Base-by-base conservation (phyloP, 1,140 invertebrate species). In the Drosophila kohkoa region DNA sequence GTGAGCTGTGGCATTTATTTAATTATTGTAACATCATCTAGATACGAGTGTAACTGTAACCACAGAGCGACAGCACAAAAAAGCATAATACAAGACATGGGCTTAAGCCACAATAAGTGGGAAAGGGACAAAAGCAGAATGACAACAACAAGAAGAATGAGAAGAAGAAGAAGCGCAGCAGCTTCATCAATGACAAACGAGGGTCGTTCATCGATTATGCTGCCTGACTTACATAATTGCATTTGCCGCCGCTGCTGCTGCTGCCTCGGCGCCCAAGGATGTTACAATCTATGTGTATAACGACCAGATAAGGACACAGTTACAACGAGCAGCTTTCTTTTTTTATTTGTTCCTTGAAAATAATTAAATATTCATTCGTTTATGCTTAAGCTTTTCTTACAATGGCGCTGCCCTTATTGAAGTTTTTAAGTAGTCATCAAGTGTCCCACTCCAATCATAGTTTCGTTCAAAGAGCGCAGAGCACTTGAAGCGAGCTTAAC, bases 201-300 rank as follows among this genome's bases (percentile, higher is more conserved):
- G 54, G 54, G 54, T 57, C 54, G 32, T 57, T 38, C 32, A 87
- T 82, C 79, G 82, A 87, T 87, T 87, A 87, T 76, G 64, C 59
- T 46, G 82, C 69, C 54, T 75, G 79, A 79, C 78, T 82, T 82
- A 82, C 64, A 79, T 87, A 87, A 87, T 79, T 81, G 77, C 68
- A 85, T 83, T 83, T 80, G 57, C 25, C 16, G 48, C 46, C 43
- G 28, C 10, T 38, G 15, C 38, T 15, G 38, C 2, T 25, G 20
- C 3, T 25, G 20, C 3, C 20, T 25, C 20, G 3, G 20, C 20
- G 20, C 20, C 20, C 16, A 59, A 58, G 54, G 54, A 57, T 57
- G 6, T 41, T 20, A 41, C 51, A 52, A 54, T 54, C 51, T 35
- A 32, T 15, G n/a, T 15, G n/a, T n/a, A 54, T 49, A 49, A 28